Evolutionary conservation across 2,888 invertebrate species (phyloP), one percentile per base, ranked within the genome.

Genomic region (Macrosoma leucophasiata): DNA sequence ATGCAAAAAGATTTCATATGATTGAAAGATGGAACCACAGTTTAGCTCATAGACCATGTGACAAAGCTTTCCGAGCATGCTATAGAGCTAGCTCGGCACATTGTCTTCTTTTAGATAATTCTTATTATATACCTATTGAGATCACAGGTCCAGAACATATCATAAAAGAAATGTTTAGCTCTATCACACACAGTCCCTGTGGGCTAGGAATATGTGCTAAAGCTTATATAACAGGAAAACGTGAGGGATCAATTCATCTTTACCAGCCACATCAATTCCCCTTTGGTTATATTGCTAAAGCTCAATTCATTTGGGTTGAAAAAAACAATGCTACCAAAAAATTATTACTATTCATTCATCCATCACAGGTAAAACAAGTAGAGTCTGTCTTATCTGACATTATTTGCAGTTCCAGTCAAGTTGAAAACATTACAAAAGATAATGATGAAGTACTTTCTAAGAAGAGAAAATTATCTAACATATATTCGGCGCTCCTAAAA

Each of bases 1-100:
- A 98, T 85, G 98, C 98, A 0, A 98, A 98, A 74, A 88, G 95
- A 31, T 98, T 97, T 71, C 93, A 94, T 60, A 96, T 97, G 93
- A 75, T 86, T 1, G 85, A 90, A 31, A 88, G 90, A 43, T 98
- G 96, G 96, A 93, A 94, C 0, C 92, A 92, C 60, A 90, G 90
- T 42, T 66, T 98, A 18, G 90, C 97, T 0, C 68, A 89, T 48
- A 86, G 89, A 33, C 91, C 96, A 1, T 94, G 93, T 60, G 94
- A 95, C 61, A 96, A 96, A 73, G 91, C 94, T 32, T 94, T 92
- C 54, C 86, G 95, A 52, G 93, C 97, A 6, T 92, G 93, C 58
- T 96, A 96, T 62, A 87, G 96, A 53, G 96, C 95, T 2, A 87
- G 90, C 1, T 86, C 89, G 1, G 86, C 89, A 30, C 91, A 95